Percentiles rank a stretch among this genome's conserved stretches.
Evolutionary conservation across 2,888 invertebrate genomes (phyloP).

Genomic region (Ceriagrion tenellum): DNA sequence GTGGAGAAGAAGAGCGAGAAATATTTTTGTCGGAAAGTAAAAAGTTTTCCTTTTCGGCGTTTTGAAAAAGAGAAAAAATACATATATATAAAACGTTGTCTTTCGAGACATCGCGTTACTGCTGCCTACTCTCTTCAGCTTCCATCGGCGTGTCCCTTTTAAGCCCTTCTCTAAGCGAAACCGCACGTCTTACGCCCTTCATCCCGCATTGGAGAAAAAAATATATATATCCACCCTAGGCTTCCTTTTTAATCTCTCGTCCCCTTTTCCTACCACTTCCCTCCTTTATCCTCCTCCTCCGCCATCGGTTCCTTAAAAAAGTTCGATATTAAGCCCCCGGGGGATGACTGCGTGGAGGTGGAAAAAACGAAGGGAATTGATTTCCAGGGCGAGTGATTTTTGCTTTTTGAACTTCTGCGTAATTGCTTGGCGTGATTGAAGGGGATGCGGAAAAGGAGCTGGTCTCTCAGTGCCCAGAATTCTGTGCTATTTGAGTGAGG

Average conservation of each 20-base stretch:
- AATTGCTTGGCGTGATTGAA: slow-evolving; percentile 30
- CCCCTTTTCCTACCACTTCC: background rate
- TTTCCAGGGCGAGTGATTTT: slow-evolving; percentile 26
- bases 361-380: slow-evolving; percentile 29
- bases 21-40: background rate
- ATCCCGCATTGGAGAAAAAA: background rate
- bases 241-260: slow-evolving; percentile 12
- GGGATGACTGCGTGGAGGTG: background rate
- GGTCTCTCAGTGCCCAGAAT: background rate
- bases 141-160: slow-evolving; percentile 20
- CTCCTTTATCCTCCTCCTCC: background rate
- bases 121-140: background rate
- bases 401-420: background rate
- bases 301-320: slow-evolving; percentile 8
- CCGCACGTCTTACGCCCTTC: background rate
- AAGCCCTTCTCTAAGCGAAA: slow-evolving; percentile 1
- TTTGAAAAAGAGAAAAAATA: background rate
- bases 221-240: background rate
- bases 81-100: background rate
- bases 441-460: background rate
- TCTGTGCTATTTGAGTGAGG: background rate
- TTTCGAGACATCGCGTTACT: background rate
- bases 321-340: slow-evolving; percentile 31
- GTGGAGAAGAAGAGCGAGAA: background rate
- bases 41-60: background rate